Evolutionary conservation across 1,140 invertebrate species (phyloP).

Genomic region (Dryas iulia): DNA sequence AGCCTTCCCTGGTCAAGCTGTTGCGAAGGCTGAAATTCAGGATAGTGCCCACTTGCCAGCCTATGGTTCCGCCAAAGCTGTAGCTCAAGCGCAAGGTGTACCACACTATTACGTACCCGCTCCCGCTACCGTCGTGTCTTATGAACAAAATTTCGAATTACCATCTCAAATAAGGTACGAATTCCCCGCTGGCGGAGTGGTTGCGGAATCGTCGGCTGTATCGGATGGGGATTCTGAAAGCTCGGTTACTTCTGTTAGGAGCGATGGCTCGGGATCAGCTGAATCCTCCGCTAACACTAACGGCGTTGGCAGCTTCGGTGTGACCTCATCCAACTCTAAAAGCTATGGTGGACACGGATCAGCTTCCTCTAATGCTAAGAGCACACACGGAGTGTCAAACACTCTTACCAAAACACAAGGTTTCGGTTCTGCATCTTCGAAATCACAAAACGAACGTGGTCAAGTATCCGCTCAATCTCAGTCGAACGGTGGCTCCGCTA

Average conservation of each 20-base stretch:
- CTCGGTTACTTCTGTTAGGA: slow-evolving; percentile 47
- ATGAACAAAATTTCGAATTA: slow-evolving; percentile 60
- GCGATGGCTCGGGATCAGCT: slow-evolving; percentile 51
- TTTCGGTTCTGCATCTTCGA: slow-evolving; percentile 27
- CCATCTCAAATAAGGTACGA: slow-evolving; percentile 46
- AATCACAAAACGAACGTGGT: slow-evolving; percentile 28
- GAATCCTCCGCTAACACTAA: slow-evolving; percentile 53
- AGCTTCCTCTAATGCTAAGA: slow-evolving; percentile 55
- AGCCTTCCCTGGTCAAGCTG: slow-evolving; percentile 49
- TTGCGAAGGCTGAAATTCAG: slow-evolving; percentile 54
- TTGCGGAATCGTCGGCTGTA: slow-evolving; percentile 49
- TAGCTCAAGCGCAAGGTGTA: slow-evolving; percentile 51
- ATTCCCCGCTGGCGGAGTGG: slow-evolving; percentile 32
- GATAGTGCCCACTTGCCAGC: slow-evolving; percentile 34
- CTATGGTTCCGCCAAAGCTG: slow-evolving; percentile 48
- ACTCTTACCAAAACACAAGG: slow-evolving; percentile 46
- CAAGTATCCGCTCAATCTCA: slow-evolving; percentile 36
- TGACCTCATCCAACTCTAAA: slow-evolving; percentile 56
- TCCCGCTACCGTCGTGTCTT: slow-evolving; percentile 58
- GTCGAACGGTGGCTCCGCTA: slow-evolving; percentile 46
- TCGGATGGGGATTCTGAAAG: slow-evolving; percentile 47
- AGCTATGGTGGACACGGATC: slow-evolving; percentile 48
- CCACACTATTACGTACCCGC: slow-evolving; percentile 55
- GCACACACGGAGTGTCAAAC: slow-evolving; percentile 40
- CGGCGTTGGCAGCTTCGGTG: slow-evolving; percentile 46